Evolutionary conservation across 64 coral and sea anemone species (phyloP).

Genomic region (Montipora sp.): DNA sequence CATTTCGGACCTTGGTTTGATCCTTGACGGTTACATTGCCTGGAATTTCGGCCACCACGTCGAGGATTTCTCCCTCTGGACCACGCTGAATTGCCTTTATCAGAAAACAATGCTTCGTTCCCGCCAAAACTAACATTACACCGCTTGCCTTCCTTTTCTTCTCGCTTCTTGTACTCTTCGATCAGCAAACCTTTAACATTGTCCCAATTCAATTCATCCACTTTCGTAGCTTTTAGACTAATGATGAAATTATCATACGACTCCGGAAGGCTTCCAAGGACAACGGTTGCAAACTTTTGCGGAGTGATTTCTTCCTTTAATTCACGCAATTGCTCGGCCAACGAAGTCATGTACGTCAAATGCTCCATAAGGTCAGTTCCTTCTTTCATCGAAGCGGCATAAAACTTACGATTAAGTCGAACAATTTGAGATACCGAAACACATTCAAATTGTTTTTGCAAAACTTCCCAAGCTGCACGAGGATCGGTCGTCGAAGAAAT

Average conservation of each 20-base stretch:
- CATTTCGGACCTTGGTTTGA: not conserved
- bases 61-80: not conserved
- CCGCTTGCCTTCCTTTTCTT: not conserved
- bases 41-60: not conserved
- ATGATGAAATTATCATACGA: slow-evolving; percentile 21
- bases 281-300: slow-evolving; percentile 41
- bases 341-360: no score
- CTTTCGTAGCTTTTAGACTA: not conserved
- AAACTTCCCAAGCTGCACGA: no score
- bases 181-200: not conserved
- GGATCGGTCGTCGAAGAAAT: no score
- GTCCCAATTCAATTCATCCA: slow-evolving; percentile 28
- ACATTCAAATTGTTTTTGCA: no score
- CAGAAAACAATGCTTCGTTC: not conserved
- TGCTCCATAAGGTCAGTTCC: no score
- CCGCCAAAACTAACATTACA: not conserved
- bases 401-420: no score
- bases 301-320: no score
- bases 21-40: no score
- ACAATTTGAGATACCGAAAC: no score
- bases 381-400: no score
- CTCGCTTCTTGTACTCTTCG: not conserved
- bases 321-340: no score
- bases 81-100: not conserved
- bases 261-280: slow-evolving; percentile 43